A percentile compares a stretch with the other conserved stretches of the same genome.
Conservation (phyloP, 2,888 invertebrate species). For the Anthophora plumipes region DNA sequence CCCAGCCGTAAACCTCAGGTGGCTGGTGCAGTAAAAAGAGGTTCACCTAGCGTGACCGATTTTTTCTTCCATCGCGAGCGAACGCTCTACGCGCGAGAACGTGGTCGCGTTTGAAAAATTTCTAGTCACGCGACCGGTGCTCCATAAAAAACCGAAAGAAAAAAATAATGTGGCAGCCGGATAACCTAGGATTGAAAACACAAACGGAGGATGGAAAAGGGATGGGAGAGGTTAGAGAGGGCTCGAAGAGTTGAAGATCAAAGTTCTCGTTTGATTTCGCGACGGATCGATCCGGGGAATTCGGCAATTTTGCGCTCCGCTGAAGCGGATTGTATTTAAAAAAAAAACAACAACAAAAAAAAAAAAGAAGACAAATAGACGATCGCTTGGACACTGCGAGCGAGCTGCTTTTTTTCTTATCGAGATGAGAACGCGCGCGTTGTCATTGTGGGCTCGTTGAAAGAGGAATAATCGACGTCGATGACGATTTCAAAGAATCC, state of each 20-base stretch:
- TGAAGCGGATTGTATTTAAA: slow-evolving; percentile 58
- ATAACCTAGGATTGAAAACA: slow-evolving; percentile 6
- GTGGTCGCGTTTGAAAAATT: slow-evolving; percentile 13
- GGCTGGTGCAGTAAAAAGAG: not conserved
- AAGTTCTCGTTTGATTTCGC: slow-evolving; percentile 47
- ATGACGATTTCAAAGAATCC: not conserved
- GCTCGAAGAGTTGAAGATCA: slow-evolving; percentile 24
- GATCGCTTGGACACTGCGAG: too few relatives aligned
- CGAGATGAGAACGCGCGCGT: too few relatives aligned
- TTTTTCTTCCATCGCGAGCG: slow-evolving; percentile 4
- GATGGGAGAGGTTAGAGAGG: not conserved
- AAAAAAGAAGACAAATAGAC: too few relatives aligned
- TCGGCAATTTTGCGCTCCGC: slow-evolving; percentile 64
- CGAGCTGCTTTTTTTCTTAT: slow-evolving; percentile 9
- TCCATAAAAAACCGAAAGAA: too few relatives aligned
- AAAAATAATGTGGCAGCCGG: not conserved
- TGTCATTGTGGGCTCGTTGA: slow-evolving; percentile 34
- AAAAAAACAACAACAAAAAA: too few relatives aligned
- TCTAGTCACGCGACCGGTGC: slow-evolving; percentile 23
- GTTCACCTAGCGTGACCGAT: slow-evolving; percentile 22
- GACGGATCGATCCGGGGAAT: slow-evolving; percentile 58
- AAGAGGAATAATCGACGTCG: not conserved
- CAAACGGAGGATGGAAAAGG: not conserved
- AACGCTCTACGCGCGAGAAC: too few relatives aligned
- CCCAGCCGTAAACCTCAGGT: slow-evolving; percentile 29